Evolutionary conservation across 35 echinoderm and acorn worm genomes (phyloP).

Genomic region (Apostichopus californicus): DNA sequence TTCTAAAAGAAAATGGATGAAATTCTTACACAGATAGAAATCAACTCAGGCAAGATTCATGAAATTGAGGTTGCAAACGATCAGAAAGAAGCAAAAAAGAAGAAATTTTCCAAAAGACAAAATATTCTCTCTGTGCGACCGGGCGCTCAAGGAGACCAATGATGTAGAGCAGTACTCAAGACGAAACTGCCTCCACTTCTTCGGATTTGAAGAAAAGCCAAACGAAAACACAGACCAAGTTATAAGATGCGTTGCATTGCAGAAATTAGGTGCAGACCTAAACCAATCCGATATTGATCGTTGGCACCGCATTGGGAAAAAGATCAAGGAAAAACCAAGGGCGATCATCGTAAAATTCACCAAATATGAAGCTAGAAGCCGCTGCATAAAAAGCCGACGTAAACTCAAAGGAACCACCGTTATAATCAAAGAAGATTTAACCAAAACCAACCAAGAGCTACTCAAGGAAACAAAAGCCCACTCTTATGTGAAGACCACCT

Average conservation of each 20-base stretch:
- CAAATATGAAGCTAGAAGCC: background rate
- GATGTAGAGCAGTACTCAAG: background rate
- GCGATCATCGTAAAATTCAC: too few relatives aligned
- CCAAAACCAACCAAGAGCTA: background rate
- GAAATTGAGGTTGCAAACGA: background rate
- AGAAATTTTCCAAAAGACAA: background rate
- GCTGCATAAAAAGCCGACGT: background rate
- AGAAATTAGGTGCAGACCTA: too few relatives aligned
- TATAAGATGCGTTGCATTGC: too few relatives aligned
- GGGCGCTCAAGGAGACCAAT: background rate
- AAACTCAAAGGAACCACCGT: background rate
- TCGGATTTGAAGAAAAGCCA: background rate
- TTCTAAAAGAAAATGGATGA: slow-evolving; percentile 24
- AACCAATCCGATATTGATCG: too few relatives aligned
- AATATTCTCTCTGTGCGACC: too few relatives aligned
- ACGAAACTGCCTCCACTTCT: background rate
- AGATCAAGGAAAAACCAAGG: too few relatives aligned
- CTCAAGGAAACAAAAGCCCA: background rate
- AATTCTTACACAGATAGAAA: background rate
- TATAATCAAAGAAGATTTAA: slow-evolving; percentile 1
- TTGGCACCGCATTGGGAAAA: too few relatives aligned
- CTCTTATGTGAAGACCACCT: background rate
- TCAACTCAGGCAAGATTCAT: background rate
- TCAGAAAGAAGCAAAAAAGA: background rate
- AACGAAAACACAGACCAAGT: background rate